Evolutionary conservation across 2,113 vertebrate species (phyloP), one percentile per base, ranked within the genome.

Genomic region (Oncorhynchus masou): DNA sequence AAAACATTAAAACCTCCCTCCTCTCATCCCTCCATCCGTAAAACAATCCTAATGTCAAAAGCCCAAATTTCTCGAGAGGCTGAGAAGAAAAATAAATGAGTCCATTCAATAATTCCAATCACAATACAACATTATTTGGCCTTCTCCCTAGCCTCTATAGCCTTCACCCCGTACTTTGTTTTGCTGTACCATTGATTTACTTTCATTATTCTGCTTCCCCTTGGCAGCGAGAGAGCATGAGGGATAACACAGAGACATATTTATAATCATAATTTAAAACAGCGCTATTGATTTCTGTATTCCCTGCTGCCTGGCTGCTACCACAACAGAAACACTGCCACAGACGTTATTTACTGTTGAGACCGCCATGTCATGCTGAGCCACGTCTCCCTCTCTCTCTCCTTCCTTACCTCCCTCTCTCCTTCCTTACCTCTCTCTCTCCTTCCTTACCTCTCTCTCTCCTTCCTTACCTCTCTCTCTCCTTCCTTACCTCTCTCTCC

Each of bases 241-340:
- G 65, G 29, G 27, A 34, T 19, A 68, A 31, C 66, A 83, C 79
- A 83, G 80, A 54, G 67, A 90, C 82, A 82, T 82, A 88, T 90
- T 81, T 85, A 84, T 83, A 83, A 89, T 86, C 83, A 88, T 89
- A 85, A 89, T 87, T 88, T 80, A 83, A 85, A 90, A 88, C 83
- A 83, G 70, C 11, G 19, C 27, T 81, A 87, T 89, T 39, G 88
- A 90, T 92, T 89, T 91, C 19, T 86, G 72, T n/a, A 11, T 24
- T 64, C 74, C 74, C 71, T 75, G 73, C 79, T 24, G n/a, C 85
- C 71, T 29, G 70, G 83, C 78, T 82, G 75, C 60, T 25, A 22
- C 39, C 39, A 45, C 39, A 45, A 2, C 39, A 45, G 39, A 45
- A 45, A 11, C 39, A 45, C 8, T 11, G 85, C 89, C 82, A 74